Base-by-base conservation (phyloP, 2,797 vertebrate genomes). In the Poeciliopsis gracilis region DNA sequence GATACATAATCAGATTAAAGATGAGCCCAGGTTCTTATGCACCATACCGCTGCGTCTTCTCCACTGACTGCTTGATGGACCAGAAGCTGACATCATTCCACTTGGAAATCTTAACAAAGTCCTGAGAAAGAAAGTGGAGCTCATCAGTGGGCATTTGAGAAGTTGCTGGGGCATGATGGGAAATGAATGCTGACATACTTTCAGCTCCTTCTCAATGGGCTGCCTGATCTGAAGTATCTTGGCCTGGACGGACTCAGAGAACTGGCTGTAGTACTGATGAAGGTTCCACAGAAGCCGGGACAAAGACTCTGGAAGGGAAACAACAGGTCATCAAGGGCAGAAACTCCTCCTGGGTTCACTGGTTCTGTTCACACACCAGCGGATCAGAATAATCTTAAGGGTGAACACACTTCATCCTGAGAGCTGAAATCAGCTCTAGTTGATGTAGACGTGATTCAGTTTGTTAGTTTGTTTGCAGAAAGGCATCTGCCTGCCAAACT, bases 31-130 rank as follows among this genome's bases (percentile, higher is more conserved):
- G 4, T n/a, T 3, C 2, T 0, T 13, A 11, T 0, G 5, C 30
- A 79, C 94, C 87, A 92, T 92, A 99, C 98, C 98, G 96, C 90
- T 99, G 98, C 9, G 98, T 98, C 91, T 99, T 99, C 87, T 98
- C 97, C 90, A 99, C 98, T 0, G 98, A 99, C 10, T 98, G 97
- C 76, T 99, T 99, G 89, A 99, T 96, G 85, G 98, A 96, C 98
- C 98, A 99, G 94, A 99, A 99, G 90, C 97, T 99, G 86, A 98
- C 96, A n/a, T 99, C 98, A 55, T 99, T 99, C 98, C 98, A 99
- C 82, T 94, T 97, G 1, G 97, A 98, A 93, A 99, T 99, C 94
- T 98, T 98, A 77, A 99, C 97, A 96, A 99, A 99, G 92, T 97
- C 98, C 98, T 99, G 79, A 73, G 8, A 79, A 84, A 2, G 45